Conservation (phyloP, 2,113 vertebrate genomes). For the Canis aureus region DNA sequence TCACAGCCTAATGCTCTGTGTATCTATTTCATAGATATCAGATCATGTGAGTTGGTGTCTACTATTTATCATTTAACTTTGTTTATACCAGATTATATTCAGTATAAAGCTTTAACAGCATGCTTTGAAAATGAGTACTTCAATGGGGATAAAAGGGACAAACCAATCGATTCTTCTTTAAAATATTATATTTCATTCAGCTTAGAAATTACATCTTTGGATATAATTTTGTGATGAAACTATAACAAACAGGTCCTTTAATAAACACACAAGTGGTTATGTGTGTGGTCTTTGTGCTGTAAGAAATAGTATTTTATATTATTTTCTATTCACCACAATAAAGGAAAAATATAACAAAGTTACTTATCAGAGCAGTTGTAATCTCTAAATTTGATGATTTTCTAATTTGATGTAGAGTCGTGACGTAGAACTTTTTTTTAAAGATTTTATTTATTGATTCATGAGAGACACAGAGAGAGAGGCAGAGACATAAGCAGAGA, state of each 20-base stretch:
- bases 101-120: not conserved
- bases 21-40: not conserved
- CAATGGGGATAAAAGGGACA: not conserved
- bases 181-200: not conserved
- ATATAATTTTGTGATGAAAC: not conserved
- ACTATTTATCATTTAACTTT: not conserved
- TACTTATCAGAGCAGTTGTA: not conserved
- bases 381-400: not conserved
- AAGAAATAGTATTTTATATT: not conserved
- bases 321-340: not conserved
- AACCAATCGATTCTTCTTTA: not conserved
- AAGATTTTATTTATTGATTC: no score
- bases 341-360: not conserved
- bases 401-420: slow-evolving; percentile 3
- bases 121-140: not conserved
- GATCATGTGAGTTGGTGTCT: not conserved
- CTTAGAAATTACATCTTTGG: slow-evolving; percentile 34
- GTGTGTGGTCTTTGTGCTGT: not conserved
- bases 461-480: no score
- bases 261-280: not conserved
- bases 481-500: no score
- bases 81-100: not conserved
- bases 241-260: not conserved
- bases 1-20: not conserved
- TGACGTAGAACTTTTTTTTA: not conserved